These are phyloP conservation scores for Alces alces DNA, from an alignment of 2,113 vertebrate genomes.

Conservation along the genomic window DNA sequence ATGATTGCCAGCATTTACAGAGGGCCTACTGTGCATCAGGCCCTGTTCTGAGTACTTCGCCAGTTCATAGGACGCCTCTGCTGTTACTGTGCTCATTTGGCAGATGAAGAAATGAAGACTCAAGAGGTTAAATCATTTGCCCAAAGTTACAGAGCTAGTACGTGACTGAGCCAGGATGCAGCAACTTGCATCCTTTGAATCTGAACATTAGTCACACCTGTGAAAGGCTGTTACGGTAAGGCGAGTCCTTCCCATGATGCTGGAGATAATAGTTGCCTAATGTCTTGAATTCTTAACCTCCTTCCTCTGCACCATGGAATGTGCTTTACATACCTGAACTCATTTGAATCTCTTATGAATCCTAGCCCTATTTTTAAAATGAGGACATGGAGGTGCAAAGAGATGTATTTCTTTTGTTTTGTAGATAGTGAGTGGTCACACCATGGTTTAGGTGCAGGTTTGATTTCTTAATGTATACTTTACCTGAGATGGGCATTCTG, in stretches of 20 bases:
- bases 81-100: background rate
- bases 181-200: background rate
- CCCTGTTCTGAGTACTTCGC: fast-evolving
- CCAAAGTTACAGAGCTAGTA: background rate
- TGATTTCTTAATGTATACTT: no score
- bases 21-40: background rate
- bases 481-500: fast-evolving
- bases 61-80: fast-evolving
- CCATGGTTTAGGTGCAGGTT: no score
- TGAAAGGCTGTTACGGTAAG: background rate
- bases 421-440: background rate
- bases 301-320: background rate
- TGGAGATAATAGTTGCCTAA: background rate
- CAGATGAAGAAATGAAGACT: background rate
- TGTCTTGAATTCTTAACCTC: no score
- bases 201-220: background rate
- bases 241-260: fast-evolving
- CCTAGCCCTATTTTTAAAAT: background rate
- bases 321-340: background rate
- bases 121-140: background rate
- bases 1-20: fast-evolving
- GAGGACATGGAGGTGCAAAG: background rate
- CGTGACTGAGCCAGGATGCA: background rate
- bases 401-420: background rate
- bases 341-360: background rate